These are phyloP conservation scores for Diprion similis DNA, from an alignment of 1,140 invertebrate genomes.

Conservation along the genomic window DNA sequence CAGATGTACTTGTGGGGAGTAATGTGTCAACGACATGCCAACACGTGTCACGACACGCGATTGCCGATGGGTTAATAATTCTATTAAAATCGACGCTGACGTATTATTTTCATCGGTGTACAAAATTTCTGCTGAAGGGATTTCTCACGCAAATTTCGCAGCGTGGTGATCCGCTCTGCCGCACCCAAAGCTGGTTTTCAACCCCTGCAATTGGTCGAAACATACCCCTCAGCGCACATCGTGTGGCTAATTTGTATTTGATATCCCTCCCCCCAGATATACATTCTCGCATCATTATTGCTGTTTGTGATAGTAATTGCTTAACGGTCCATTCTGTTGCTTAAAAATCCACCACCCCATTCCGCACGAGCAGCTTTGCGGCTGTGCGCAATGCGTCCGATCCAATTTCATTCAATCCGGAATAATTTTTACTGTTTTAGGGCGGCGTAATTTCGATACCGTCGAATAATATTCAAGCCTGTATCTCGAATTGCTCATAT, in stretches of 20 bases:
- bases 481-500: too few species aligned
- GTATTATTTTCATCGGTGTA: not conserved
- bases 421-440: too few species aligned
- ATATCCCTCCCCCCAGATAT: not conserved
- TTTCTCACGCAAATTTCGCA: not conserved
- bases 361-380: not conserved
- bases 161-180: not conserved
- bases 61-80: conserved; percentile 8
- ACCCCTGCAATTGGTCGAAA: not conserved
- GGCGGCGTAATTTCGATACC: too few species aligned
- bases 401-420: not conserved
- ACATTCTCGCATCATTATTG: not conserved
- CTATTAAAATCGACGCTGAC: not conserved
- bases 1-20: not conserved
- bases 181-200: not conserved
- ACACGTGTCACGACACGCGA: not conserved
- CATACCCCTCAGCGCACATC: not conserved
- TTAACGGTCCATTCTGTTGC: not conserved
- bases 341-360: not conserved
- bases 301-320: conserved; percentile 11
- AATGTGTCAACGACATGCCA: conserved; percentile 8
- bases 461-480: too few species aligned
- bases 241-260: conserved; percentile 7
- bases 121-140: not conserved
- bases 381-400: not conserved